Base-by-base conservation (phyloP, 2,797 vertebrate genomes). In the Capromys pilorides region DNA sequence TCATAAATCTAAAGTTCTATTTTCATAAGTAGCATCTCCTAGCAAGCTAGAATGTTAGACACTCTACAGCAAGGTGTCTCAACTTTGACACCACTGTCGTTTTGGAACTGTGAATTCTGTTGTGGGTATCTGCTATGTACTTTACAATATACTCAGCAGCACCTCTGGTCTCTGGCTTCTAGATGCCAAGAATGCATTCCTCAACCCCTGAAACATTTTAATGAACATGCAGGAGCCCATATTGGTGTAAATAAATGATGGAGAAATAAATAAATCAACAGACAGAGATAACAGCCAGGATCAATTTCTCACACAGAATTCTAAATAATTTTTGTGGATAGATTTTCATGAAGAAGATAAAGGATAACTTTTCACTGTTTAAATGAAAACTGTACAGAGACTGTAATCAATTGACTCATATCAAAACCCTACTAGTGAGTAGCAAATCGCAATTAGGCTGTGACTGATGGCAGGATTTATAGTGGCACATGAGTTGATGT, bases 291-390 rank as follows among this genome's bases (percentile, higher is more conserved):
- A 49, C 19, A 92, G 26, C 80, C 84, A 26, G 82, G 33, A 71
- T 36, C 39, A 59, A 86, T 83, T 16, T 78, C 83, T 21, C 49
- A 31, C 7, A 49, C 28, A 82, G 21, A 94, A 93, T 79, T 82
- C 28, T 54, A 95, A 77, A 57, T 90, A 45, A 87, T 90, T 92
- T 94, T 86, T 69, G 2, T 80, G 79, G 62, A 61, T 78, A 59
- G 26, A 62, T 5, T 33, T 13, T 39, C 19, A 8, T 83, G 26
- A 66, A 67, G 22, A 21, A 89, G 31, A 28, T 31, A 13, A 59
- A 95, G 41, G 8, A 5, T 80, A 90, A 51, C 21, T 88, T 33
- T 31, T 59, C 9, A 49, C 14, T 21, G 3, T 88, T 45, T 22
- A 64, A 92, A 45, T 77, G 2, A 54, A 54, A 69, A 75, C 39